phyloP scores from a whole-genome alignment of 2,113 vertebrate genomes.

The Ranitomeya imitator region DNA sequence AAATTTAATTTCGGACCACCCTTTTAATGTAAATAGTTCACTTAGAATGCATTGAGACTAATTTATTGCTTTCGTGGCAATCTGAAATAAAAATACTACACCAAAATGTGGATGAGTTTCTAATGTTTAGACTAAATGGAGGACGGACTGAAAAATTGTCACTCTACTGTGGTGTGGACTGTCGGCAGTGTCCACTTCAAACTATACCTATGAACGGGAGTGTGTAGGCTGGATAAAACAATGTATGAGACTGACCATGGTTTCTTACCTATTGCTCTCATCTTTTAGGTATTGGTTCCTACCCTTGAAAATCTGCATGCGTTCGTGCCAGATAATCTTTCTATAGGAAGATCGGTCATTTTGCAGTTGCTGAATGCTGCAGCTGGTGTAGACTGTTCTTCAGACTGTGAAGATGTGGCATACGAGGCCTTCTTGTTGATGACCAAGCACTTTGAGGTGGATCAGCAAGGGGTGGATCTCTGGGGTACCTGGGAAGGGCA shows the following conservation, averaged over 20 bases:
- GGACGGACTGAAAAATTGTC: too few relatives aligned
- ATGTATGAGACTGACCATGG: neutral
- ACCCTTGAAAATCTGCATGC: constrained; percentile 90
- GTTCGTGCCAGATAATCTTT: constrained; percentile 83
- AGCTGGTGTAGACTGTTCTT: constrained; percentile 93
- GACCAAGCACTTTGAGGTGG: constrained; percentile 80
- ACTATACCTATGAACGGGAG: neutral
- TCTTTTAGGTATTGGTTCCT: constrained; percentile 78
- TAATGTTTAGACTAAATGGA: too few relatives aligned
- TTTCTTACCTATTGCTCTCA: neutral
- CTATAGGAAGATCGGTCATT: constrained; percentile 79
- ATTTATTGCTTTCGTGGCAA: too few relatives aligned
- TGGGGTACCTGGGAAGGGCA: constrained; percentile 85
- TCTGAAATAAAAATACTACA: too few relatives aligned
- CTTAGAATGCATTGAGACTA: too few relatives aligned
- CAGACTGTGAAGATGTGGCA: constrained; percentile 83
- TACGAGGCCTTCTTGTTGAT: constrained; percentile 89
- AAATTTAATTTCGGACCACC: too few relatives aligned
- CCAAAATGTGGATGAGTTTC: too few relatives aligned
- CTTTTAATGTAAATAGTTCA: too few relatives aligned
- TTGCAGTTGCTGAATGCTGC: constrained; percentile 91
- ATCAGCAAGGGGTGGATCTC: constrained; percentile 64
- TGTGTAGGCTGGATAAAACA: neutral
- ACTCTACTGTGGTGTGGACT: too few relatives aligned
- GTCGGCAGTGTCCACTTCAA: neutral